Percentiles rank a stretch among this genome's conserved stretches.
These are phyloP conservation scores for Philhelius pedissequus DNA, from an alignment of 2,888 invertebrate species.

Conservation along the genomic window DNA sequence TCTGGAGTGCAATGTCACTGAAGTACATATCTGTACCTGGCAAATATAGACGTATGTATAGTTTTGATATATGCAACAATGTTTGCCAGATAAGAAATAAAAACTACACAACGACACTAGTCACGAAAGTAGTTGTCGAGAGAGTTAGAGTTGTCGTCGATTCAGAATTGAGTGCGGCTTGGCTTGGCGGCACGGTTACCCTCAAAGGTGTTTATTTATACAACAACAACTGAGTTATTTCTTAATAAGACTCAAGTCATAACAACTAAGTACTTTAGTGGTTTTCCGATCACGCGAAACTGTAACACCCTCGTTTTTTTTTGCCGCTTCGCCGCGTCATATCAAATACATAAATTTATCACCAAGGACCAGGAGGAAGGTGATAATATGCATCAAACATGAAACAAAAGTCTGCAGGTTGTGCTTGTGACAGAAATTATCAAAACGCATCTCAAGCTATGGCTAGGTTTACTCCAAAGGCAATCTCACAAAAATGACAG, in stretches of 20 bases:
- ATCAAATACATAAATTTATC: background rate
- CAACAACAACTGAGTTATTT: constrained; percentile 36
- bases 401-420: constrained; percentile 15
- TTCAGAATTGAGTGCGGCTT: background rate
- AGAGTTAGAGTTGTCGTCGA: background rate
- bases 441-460: constrained; percentile 3
- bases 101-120: constrained; percentile 1
- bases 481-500: constrained; percentile 30
- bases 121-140: constrained; percentile 54
- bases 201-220: constrained; percentile 64
- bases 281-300: constrained; percentile 59
- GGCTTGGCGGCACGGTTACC: constrained; percentile 21
- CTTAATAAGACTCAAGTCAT: constrained; percentile 50
- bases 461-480: no score
- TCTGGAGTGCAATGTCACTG: constrained; percentile 47
- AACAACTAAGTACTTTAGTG: constrained; percentile 51
- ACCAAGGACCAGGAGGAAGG: background rate
- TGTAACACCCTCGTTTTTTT: constrained; percentile 47
- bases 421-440: constrained; percentile 46
- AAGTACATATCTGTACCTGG: constrained; percentile 40
- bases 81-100: constrained; percentile 9
- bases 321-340: background rate
- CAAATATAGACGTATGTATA: constrained; percentile 27
- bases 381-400: background rate
- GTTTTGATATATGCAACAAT: constrained; percentile 34